Base-by-base conservation (phyloP, 2,113 vertebrate genomes). In the Phainopepla nitens region DNA sequence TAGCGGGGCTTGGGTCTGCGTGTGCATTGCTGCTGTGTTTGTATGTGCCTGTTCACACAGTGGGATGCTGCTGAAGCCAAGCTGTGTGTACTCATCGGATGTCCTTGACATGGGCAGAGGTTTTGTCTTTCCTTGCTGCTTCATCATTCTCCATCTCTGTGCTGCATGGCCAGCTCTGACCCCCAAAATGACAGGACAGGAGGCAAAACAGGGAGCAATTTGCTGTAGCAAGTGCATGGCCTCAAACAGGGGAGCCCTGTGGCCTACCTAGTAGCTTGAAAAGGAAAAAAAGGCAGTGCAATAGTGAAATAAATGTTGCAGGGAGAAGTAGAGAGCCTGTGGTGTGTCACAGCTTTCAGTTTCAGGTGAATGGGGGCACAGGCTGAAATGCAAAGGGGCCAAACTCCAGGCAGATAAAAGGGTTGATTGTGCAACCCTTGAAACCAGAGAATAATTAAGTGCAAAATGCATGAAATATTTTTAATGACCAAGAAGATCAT, bases 1-100 rank as follows among this genome's bases (percentile, higher is more conserved):
- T 0, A 0, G 41, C 0, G 0, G 21, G 79, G 25, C 65, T 65
- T 23, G 29, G 10, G 29, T 77, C 41, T 2, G 6, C 10, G 14
- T 41, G 24, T 60, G 45, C 6, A 0, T 23, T 61, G 36, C 35
- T 60, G 64, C 28, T 62, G 19, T 51, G 41, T 89, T 71, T 77
- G 36, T 1, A 1, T 27, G 31, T 53, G 53, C n/a, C 60, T 83
- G 44, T 58, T 78, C 57, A 64, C 31, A n/a, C 36, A 62, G 64
- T 18, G 33, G 68, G 51, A 53, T 83, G 50, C 50, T 51, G 18
- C 86, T 58, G 33, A 36, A 15, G 42, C 28, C 19, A 35, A 42
- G 35, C 41, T 65, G 8, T 9, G 3, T 17, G 33, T 79, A 36
- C 20, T 33, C 3, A 8, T 19, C 0, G 0, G 6, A 33, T 39